Base-by-base conservation (phyloP, 2,797 vertebrate species). In the Thunnus albacares region DNA sequence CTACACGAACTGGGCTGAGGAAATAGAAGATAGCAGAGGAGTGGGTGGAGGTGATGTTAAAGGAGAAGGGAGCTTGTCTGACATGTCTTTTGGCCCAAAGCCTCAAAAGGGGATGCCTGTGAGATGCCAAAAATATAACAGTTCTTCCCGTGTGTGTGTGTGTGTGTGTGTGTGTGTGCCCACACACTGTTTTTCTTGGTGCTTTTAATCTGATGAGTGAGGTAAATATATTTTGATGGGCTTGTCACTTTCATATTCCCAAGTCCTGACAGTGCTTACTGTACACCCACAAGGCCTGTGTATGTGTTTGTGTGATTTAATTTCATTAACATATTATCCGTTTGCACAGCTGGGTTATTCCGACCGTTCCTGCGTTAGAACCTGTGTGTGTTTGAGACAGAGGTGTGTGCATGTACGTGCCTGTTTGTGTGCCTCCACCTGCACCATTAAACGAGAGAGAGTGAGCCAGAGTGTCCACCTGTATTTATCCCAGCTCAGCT, bases 401-500 rank as follows among this genome's bases (percentile, higher is more conserved):
- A 61, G 12, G 58, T 60, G 14, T 61, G 41, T 49, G 30, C 30
- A 33, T 33, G 6, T 33, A 6, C 30, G 30, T 33, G 30, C 30
- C 30, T 33, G 22, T 24, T 2, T 57, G 47, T 52, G 12, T 77
- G 64, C 41, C 47, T 80, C 74, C 60, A 78, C 58, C 64, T 79
- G 56, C 64, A 63, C 60, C 69, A 63, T 73, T 68, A 68, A 43
- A 8, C 26, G 22, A 8, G 49, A 38, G 49, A 49, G 38, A 33
- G 66, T 28, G 58, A 65, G 52, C 17, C 13, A 33, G 20, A 20
- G 12, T 60, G 26, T 35, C 63, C 63, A 79, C 80, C 80, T 87
- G 84, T 84, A 79, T 84, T 84, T 85, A 76, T 82, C 78, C 47
- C 85, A 58, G 73, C 70, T 61, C 70, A 51, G 66, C 52, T 77